Evolutionary conservation across 2,113 vertebrate species (phyloP).

Genomic region (Coturnix japonica): DNA sequence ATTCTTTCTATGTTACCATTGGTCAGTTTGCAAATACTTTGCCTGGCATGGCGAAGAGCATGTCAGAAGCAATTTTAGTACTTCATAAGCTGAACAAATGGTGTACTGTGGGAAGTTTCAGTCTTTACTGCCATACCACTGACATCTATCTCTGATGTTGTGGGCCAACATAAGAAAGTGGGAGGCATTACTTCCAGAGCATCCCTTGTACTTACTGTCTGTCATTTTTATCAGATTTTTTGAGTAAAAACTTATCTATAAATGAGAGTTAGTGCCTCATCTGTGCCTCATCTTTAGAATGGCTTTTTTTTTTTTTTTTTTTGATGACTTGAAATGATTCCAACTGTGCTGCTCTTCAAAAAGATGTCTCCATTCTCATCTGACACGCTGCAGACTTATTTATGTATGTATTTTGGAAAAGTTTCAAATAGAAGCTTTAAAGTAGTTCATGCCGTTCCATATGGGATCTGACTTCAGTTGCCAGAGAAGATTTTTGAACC

Average conservation of each 20-base stretch:
- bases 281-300: not conserved
- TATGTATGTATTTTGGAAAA: slow-evolving; percentile 2
- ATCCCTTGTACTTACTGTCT: not conserved
- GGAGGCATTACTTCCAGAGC: too few relatives aligned
- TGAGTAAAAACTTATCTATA: not conserved
- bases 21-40: too few relatives aligned
- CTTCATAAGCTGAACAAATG: too few relatives aligned
- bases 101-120: too few relatives aligned
- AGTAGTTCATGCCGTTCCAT: not conserved
- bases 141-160: too few relatives aligned
- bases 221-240: not conserved
- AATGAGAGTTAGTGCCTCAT: not conserved
- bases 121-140: too few relatives aligned
- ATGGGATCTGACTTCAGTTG: not conserved
- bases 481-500: not conserved
- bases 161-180: too few relatives aligned
- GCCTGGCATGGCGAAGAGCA: too few relatives aligned
- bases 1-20: too few relatives aligned
- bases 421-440: not conserved
- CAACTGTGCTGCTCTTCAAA: not conserved
- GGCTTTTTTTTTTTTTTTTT: not conserved
- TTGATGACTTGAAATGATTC: not conserved
- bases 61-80: too few relatives aligned
- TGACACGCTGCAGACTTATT: slow-evolving; percentile 10
- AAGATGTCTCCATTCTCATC: not conserved